A percentile compares a stretch with the other conserved stretches of the same genome.
Conservation (phyloP, 2,888 invertebrate genomes). For the Sarcophaga rosellei region DNA sequence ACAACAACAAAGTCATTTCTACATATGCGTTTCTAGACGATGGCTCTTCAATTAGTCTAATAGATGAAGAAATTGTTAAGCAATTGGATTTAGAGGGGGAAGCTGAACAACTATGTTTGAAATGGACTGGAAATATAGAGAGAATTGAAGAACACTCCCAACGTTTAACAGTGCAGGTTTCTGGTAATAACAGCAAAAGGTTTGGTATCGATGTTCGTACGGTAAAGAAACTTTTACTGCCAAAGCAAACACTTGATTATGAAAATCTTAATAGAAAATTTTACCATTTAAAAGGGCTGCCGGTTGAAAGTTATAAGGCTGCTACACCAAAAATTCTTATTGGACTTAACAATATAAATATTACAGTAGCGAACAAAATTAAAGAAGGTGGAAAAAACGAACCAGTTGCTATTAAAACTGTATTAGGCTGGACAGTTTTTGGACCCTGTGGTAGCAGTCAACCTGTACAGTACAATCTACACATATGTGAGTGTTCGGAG, state of each 20-base stretch:
- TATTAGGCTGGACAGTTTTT: slow-evolving; percentile 26
- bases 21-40: slow-evolving; percentile 19
- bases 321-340: slow-evolving; percentile 48
- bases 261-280: slow-evolving; percentile 1
- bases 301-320: slow-evolving; percentile 14
- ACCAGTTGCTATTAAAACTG: slow-evolving; percentile 27
- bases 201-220: slow-evolving; percentile 24
- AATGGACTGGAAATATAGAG: slow-evolving; percentile 37
- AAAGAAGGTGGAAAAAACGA: slow-evolving; percentile 19
- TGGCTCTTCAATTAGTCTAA: slow-evolving; percentile 3
- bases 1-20: neutral
- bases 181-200: slow-evolving; percentile 6
- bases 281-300: slow-evolving; percentile 19
- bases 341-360: slow-evolving; percentile 1
- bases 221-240: slow-evolving; percentile 28
- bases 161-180: neutral
- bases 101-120: slow-evolving; percentile 27
- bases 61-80: slow-evolving; percentile 5
- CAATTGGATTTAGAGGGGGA: slow-evolving; percentile 9
- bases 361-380: neutral
- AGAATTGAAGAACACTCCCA: slow-evolving; percentile 6
- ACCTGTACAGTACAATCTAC: slow-evolving; percentile 7
- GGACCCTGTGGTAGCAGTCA: slow-evolving; percentile 20
- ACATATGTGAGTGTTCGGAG: slow-evolving; percentile 20
- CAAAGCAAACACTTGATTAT: slow-evolving; percentile 23